Percentiles rank a stretch among this genome's conserved stretches.
These are phyloP conservation scores for Halisarca cf. caerulea DNA, from an alignment of 37 sponge, comb jelly and placozoan species.

Conservation along the genomic window DNA sequence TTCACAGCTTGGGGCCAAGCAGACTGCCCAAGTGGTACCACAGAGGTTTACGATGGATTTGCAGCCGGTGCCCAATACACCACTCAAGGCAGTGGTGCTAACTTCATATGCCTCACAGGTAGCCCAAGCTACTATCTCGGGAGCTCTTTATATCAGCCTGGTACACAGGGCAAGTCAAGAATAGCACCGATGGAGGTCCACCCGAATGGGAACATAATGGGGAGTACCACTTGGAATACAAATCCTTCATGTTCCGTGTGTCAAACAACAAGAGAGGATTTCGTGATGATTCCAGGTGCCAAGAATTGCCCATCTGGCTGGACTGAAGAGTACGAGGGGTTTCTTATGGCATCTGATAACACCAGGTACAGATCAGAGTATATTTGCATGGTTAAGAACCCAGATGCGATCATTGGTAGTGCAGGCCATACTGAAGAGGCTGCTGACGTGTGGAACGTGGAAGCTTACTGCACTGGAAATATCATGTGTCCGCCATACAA, in stretches of 20 bases:
- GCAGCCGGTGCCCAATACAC: slow-evolving; percentile 16
- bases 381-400: slow-evolving; percentile 13
- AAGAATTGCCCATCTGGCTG: slow-evolving; percentile 14
- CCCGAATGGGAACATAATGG: no score
- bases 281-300: neutral
- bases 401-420: neutral
- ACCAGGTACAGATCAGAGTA: neutral
- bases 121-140: slow-evolving; percentile 7
- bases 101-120: slow-evolving; percentile 20
- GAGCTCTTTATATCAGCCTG: neutral
- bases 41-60: neutral
- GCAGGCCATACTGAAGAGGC: neutral
- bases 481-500: slow-evolving; percentile 33
- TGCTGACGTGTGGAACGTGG: slow-evolving; percentile 16
- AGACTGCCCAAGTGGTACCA: slow-evolving; percentile 3
- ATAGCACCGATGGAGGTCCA: no score
- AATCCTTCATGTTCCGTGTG: slow-evolving; percentile 29
- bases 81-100: slow-evolving; percentile 9
- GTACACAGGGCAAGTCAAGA: neutral
- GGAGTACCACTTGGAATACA: no score
- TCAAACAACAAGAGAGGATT: neutral
- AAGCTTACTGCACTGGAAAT: slow-evolving; percentile 11
- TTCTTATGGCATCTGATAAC: slow-evolving; percentile 25
- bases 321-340: slow-evolving; percentile 22
- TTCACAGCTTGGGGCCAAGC: slow-evolving; percentile 27